These are phyloP conservation scores for Remorina albescens DNA, from an alignment of 2,797 vertebrate species.

Conservation along the genomic window DNA sequence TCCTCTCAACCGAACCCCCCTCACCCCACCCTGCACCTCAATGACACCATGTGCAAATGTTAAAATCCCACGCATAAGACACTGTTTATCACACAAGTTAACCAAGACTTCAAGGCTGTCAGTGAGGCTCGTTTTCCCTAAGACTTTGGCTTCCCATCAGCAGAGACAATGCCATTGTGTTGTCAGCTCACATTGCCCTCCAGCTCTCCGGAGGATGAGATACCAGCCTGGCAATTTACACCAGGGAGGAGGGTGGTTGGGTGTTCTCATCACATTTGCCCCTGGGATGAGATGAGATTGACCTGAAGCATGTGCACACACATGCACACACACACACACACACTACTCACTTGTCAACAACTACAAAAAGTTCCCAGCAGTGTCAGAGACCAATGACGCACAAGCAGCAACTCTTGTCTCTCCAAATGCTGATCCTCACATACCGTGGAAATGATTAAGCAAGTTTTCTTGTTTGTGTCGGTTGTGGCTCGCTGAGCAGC, in stretches of 20 bases:
- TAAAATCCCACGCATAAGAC: conserved; percentile 37
- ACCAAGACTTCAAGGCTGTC: conserved; percentile 38
- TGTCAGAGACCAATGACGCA: conserved; percentile 49
- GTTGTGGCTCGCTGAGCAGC: conserved; percentile 30
- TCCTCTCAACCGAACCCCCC: conserved; percentile 42
- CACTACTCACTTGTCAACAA: conserved; percentile 53
- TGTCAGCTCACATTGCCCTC: conserved; percentile 74
- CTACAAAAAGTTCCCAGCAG: conserved; percentile 55
- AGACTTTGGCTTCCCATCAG: conserved; percentile 66
- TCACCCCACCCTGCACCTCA: conserved; percentile 31
- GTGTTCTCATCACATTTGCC: conserved; percentile 64
- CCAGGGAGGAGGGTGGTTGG: conserved; percentile 42
- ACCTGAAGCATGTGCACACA: conserved; percentile 47
- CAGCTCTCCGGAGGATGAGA: conserved; percentile 65
- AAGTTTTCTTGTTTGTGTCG: conserved; percentile 24
- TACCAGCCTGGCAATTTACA: conserved; percentile 72
- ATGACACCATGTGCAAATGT: conserved; percentile 41
- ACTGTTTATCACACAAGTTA: conserved; percentile 49
- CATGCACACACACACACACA: conserved; percentile 20
- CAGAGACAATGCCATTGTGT: conserved; percentile 75
- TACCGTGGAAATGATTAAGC: conserved; percentile 33
- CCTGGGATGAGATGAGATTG: conserved; percentile 69
- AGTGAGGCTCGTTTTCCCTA: conserved; percentile 39
- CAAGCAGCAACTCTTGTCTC: conserved; percentile 30
- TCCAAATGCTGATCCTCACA: conserved; percentile 33